Evolutionary conservation across 2,113 vertebrate species (phyloP).

Genomic region (Calonectris borealis): DNA sequence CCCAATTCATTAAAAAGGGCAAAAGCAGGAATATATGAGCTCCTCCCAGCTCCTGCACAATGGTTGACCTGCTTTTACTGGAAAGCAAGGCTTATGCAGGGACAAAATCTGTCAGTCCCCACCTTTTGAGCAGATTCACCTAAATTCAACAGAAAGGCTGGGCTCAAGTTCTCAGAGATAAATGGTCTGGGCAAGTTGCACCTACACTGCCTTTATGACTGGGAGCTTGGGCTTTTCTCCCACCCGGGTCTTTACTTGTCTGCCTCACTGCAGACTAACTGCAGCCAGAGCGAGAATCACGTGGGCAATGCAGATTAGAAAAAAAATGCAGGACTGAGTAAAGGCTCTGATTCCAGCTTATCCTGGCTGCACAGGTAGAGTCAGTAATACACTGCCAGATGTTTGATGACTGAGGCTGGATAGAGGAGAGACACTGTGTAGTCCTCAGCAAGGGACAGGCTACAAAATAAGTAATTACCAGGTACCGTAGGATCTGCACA

Average conservation of each 20-base stretch:
- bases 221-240: not conserved
- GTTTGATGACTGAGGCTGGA: not conserved
- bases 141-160: accelerated
- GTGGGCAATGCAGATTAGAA: not conserved
- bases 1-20: not conserved
- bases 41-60: not conserved
- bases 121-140: not conserved
- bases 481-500: not conserved
- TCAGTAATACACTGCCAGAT: not conserved
- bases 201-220: not conserved
- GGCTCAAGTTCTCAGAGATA: not conserved
- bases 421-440: not conserved
- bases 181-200: not conserved
- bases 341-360: not conserved
- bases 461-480: not conserved
- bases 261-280: not conserved
- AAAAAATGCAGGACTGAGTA: not conserved
- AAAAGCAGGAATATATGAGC: not conserved
- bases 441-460: not conserved
- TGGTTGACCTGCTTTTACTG: not conserved
- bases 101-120: not conserved
- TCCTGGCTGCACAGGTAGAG: not conserved
- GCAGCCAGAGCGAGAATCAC: not conserved
- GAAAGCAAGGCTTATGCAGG: not conserved
- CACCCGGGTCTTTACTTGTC: not conserved